These are phyloP conservation scores for Python bivittatus DNA, from an alignment of 2,113 vertebrate genomes.

Conservation along the genomic window DNA sequence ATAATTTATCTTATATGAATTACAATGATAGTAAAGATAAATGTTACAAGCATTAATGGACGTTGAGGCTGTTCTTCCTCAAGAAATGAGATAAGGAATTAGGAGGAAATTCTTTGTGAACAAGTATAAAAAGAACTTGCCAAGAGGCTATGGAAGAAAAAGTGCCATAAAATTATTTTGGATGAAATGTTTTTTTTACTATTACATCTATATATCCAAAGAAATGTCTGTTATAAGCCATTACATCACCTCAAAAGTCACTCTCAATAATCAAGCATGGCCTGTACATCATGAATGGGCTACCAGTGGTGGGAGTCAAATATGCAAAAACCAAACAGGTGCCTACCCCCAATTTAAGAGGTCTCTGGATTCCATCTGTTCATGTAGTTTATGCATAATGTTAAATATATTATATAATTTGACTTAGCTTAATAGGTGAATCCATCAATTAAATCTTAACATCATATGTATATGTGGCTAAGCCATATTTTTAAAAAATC, in stretches of 20 bases:
- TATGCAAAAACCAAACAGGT: not conserved
- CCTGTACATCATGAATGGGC: not conserved
- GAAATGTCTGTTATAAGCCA: not conserved
- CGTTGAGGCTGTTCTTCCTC: not conserved
- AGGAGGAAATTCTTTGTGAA: not conserved
- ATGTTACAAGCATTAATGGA: not conserved
- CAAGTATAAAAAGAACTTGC: not conserved
- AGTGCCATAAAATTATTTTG: not conserved
- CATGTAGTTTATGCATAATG: too few relatives aligned
- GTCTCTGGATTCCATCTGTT: too few relatives aligned
- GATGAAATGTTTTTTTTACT: not conserved
- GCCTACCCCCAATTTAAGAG: too few relatives aligned
- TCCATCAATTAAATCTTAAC: not conserved
- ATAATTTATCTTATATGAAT: not conserved
- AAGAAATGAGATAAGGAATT: not conserved
- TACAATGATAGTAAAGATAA: not conserved
- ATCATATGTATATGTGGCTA: too few relatives aligned
- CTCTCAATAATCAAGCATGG: not conserved
- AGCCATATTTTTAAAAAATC: too few relatives aligned
- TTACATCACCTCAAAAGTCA: not conserved
- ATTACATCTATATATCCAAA: not conserved
- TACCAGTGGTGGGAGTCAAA: not conserved
- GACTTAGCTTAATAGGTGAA: not conserved
- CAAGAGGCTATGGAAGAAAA: not conserved
- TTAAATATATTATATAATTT: too few relatives aligned